Evolutionary conservation across 2,888 invertebrate species (phyloP), one percentile per base, ranked within the genome.

Genomic region (Eupithecia tripunctaria): DNA sequence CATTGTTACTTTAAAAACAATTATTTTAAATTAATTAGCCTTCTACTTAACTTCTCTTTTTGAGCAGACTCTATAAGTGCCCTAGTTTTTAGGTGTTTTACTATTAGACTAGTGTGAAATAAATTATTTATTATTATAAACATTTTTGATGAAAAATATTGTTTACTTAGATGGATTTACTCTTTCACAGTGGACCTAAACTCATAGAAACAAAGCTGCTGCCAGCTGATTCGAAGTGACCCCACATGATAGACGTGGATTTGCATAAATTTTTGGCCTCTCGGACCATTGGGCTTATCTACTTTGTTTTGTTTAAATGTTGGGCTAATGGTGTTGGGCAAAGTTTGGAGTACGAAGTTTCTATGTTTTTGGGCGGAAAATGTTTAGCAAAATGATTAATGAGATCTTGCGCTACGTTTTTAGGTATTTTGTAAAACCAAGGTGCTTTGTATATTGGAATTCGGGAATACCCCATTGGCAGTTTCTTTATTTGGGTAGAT

Each of bases 241-340:
- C 56, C 12, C 25, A 12, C 56, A 12, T 10, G 47, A n/a, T 21
- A 51, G 21, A 51, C 64, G 68, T 72, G 72, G 65, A 60, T 56
- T 68, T 47, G 68, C 72, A 72, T 72, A 12, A 32, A 68, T 67
- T 41, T 64, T 64, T 51, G 64, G 67, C 71, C 41, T 41, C 67
- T 32, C 67, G 29, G 27, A 12, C 36, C 60, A 67, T 67, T 32
- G 68, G 68, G 64, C 59, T 71, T 63, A 41, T 56, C 21, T 59
- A 68, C 67, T 71, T 71, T 68, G 62, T 62, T 68, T 60, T 72
- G 64, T 68, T 72, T 72, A 43, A 63, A 68, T 68, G 64, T 56
- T 63, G n/a, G 27, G 32, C 41, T 59, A 71, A 47, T 64, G 43
- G 47, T 68, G 65, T 43, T 68, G 41, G 56, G 56, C 64, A 68